A percentile compares a stretch with the other conserved stretches of the same genome.
phyloP scores from a whole-genome alignment of 2,888 invertebrate species.

The Eucriotettix oculatus region DNA sequence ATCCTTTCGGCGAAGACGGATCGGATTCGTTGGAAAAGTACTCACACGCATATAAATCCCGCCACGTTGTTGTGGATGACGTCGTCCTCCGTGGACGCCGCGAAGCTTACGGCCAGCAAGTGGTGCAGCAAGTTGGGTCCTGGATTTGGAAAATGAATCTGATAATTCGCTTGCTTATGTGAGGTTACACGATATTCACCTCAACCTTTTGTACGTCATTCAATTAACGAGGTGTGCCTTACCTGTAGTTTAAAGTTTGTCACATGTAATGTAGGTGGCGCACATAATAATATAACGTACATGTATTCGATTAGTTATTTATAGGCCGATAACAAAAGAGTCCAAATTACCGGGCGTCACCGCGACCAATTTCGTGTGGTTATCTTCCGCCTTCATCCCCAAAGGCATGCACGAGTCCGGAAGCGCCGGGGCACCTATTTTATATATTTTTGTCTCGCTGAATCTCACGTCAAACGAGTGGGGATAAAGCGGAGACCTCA shows the following conservation, averaged over 20 bases:
- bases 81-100: slow-evolving; percentile 65
- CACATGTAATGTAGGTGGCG: no score
- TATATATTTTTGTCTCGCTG: slow-evolving; percentile 75
- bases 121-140: slow-evolving; percentile 63
- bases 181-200: slow-evolving; percentile 5
- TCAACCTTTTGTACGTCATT: no score
- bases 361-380: slow-evolving; percentile 71
- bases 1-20: no score
- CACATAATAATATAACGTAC: no score
- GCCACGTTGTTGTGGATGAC: slow-evolving; percentile 74
- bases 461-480: slow-evolving; percentile 90
- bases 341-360: slow-evolving; percentile 44
- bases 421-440: slow-evolving; percentile 83
- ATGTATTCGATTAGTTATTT: no score
- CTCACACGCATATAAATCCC: slow-evolving; percentile 86
- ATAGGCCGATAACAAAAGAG: no score
- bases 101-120: slow-evolving; percentile 75
- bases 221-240: no score
- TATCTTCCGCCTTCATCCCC: slow-evolving; percentile 87
- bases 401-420: slow-evolving; percentile 94
- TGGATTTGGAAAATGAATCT: slow-evolving; percentile 8
- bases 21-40: no score
- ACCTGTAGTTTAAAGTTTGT: no score
- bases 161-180: not conserved
- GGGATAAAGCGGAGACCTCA: slow-evolving; percentile 63